Base-by-base conservation (phyloP, 2,113 vertebrate genomes). In the Pardalotus punctatus region DNA sequence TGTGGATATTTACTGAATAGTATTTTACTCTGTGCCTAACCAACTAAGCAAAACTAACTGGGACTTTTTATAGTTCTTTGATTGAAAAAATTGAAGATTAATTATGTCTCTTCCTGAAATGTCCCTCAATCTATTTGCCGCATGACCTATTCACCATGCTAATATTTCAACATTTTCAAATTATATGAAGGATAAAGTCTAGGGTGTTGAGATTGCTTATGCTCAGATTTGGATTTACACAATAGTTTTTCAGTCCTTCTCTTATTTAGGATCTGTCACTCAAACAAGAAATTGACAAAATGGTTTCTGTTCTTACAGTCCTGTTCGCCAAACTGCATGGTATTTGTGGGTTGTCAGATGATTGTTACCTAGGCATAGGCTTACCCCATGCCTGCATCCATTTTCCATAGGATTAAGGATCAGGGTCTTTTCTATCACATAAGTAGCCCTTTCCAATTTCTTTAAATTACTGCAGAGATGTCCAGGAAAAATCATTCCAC, bases 1-100 rank as follows among this genome's bases (percentile, higher is more conserved):
- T 58, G 33, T 47, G 35, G 40, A 42, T 93, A 95, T 94, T 96
- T 93, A 76, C 70, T 77, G 90, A 93, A 86, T 86, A 92, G 71
- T 90, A 73, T 94, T 94, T 94, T 90, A 2, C 10, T 77, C 6
- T 31, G 9, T 74, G 54, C 29, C 35, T 56, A 89, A 65, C 45
- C 33, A 47, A 23, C 33, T 72, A 64, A 74, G 15, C 21, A 86
- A 86, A 67, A n/a, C 5, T 74, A 72, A 24, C 43, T 42, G 18
- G 5, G 15, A 54, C 5, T 15, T 88, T 33, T 64, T 53, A 50
- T 33, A 31, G 19, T 43, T 78, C 10, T 15, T 82, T 89, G 31
- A 45, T 45, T 0, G 1, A 85, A 84, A 83, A 88, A 73, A 65
- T 1, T 36, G 12, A 67, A 38, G 24, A 90, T 35, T 67, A 88